Base-by-base conservation (phyloP, 1,140 invertebrate species). In the Akabosia matsudoensis region DNA sequence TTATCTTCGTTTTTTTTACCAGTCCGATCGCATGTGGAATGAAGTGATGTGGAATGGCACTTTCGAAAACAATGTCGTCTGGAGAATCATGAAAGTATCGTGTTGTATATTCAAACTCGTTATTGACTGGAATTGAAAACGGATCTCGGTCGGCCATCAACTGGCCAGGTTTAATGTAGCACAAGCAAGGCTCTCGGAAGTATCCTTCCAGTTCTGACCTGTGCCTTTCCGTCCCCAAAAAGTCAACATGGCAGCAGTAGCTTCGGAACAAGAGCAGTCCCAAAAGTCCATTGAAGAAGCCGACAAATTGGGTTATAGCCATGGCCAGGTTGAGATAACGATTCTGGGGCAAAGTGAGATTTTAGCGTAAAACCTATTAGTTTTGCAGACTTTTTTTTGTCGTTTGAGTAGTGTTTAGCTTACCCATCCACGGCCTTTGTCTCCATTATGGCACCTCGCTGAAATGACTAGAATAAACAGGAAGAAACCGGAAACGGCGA, bases 231-330 rank as follows among this genome's bases (percentile, higher is more conserved):
- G 13, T 67, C 2, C 26, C 10, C 2, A 7, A 10, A 67, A 67
- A 67, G 3, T 67, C 24, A 2, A 67, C 61, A 22, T 67, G 61
- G 31, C 61, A 67, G 61, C 61, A 67, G n/a, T 67, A 67, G 28
- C 61, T 67, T 7, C 61, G 61, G 28, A 67, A 67, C 1, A 67
- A 10, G 1, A 67, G 30, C 61, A 67, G 4, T 13, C 61, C 61
- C 10, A 31, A 67, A 2, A 31, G 13, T 13, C 61, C 61, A n/a
- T 31, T 67, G 26, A 67, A 10, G 28, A 67, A 22, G 10, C 61
- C 61, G 22, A 67, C n/a, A n/a, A 2, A 4, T 67, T 67, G 61
- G 10, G 31, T 13, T 4, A 67, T 30, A 7, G 3, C 61, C 7
- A 7, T 22, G 3, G 61, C 3, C 22, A 67, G 22, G n/a, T 67